Base-by-base conservation (phyloP, 2,888 invertebrate genomes). In the Cephus pygmeus region DNA sequence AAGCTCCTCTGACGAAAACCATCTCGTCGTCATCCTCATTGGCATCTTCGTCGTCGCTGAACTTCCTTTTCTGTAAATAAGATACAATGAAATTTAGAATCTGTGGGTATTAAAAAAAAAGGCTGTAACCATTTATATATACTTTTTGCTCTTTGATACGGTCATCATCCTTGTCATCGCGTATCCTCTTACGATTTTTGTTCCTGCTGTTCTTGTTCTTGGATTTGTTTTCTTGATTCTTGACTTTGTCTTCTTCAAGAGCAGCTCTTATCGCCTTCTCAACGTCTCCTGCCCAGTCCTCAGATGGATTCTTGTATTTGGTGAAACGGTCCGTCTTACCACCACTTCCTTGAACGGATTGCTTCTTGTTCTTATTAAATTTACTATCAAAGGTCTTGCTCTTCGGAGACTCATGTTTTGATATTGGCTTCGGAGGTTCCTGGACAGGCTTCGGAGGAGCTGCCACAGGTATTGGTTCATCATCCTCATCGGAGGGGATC, bases 231-330 rank as follows among this genome's bases (percentile, higher is more conserved):
- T 90, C 89, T 75, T 88, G 87, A 73, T 82, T 86, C 76, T 88
- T 90, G 23, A 73, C 79, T 78, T 87, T 94, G 84, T 94, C 95
- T 89, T 95, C 96, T 84, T 95, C 96, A 89, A 97, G 92, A 12
- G 94, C 96, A 80, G 94, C 95, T 79, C 95, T 94, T 82, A 97
- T 94, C 15, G 96, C 95, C 89, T 96, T 96, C 90, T 96, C 96
- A 84, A 97, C 94, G 87, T 94, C 95, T 75, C 95, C 94, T 31
- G 96, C 96, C 92, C 96, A 96, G 92, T 97, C 96, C 89, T 96
- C 96, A 88, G 90, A 87, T 69, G 88, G 87, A 78, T 84, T 87
- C 82, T 93, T 93, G 84, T 92, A 93, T 83, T 93, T 93, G 83
- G 92, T 92, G 85, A 88, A 92, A 88, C 93, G 93, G 68, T 90